These are phyloP conservation scores for Elephas maximus DNA, from an alignment of 2,113 vertebrate genomes.

Conservation along the genomic window DNA sequence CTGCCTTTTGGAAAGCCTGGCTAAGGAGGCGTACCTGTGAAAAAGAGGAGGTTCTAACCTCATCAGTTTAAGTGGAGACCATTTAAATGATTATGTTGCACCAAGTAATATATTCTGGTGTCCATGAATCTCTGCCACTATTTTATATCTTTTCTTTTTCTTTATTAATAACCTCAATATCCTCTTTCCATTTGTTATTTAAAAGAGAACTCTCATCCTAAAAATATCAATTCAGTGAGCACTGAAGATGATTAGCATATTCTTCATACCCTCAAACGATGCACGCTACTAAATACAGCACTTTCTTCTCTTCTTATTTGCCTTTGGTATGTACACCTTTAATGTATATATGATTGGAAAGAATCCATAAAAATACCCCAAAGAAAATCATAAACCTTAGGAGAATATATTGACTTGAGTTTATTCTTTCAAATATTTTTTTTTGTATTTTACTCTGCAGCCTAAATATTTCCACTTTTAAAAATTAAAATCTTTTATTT, in stretches of 20 bases:
- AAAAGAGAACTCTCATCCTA: constrained; percentile 50
- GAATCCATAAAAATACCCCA: not conserved
- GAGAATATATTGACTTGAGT: not conserved
- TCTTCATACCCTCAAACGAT: not conserved
- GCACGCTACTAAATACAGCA: not conserved
- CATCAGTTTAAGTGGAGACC: constrained; percentile 76
- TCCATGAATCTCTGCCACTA: constrained; percentile 70
- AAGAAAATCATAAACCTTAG: not conserved
- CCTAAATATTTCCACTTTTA: not conserved
- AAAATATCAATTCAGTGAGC: not conserved
- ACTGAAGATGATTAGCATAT: not conserved
- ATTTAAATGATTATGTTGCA: constrained; percentile 76
- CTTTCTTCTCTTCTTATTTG: not conserved
- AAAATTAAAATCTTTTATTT: not conserved
- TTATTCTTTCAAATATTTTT: not conserved
- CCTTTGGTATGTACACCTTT: not conserved
- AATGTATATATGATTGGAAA: not conserved
- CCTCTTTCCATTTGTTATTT: not conserved
- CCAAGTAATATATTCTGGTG: constrained; percentile 66
- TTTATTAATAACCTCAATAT: constrained; percentile 66
- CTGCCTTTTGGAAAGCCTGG: constrained; percentile 5
- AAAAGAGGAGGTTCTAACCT: constrained; percentile 71
- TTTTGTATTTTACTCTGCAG: not conserved
- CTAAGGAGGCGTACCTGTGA: constrained; percentile 17
- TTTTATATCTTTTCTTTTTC: constrained; percentile 69